These are phyloP conservation scores for Caretta caretta DNA, from an alignment of 2,113 vertebrate species.

Conservation along the genomic window DNA sequence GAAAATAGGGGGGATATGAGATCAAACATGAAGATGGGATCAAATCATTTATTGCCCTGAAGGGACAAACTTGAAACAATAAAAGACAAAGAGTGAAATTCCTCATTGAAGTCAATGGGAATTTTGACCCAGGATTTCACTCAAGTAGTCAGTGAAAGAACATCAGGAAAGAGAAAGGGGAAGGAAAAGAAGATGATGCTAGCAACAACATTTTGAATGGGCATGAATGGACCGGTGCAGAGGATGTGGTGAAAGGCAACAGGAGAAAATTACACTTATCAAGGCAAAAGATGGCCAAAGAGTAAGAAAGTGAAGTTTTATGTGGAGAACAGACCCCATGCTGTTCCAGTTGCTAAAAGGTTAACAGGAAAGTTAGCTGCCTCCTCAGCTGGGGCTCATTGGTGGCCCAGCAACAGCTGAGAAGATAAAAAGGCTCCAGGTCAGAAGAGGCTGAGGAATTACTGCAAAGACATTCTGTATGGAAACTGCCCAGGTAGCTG, in stretches of 20 bases:
- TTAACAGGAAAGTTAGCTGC: not conserved
- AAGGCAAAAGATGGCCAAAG: not conserved
- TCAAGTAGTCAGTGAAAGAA: not conserved
- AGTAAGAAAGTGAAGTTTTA: not conserved
- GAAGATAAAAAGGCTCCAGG: not conserved
- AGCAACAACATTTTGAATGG: not conserved
- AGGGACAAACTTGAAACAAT: not conserved
- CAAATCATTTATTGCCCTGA: not conserved
- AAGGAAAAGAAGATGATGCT: not conserved
- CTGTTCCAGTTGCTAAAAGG: not conserved
- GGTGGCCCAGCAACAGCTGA: not conserved
- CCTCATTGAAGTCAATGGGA: not conserved
- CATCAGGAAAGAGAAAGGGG: not conserved
- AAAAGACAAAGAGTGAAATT: not conserved
- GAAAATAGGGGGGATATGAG: not conserved
- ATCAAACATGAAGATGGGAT: not conserved
- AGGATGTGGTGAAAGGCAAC: not conserved
- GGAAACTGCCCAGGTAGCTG: not conserved
- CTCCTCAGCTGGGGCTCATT: not conserved
- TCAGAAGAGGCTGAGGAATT: not conserved
- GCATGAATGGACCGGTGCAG: not conserved
- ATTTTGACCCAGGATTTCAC: not conserved
- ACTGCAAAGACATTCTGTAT: not conserved
- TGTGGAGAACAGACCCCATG: not conserved
- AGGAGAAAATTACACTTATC: not conserved